phyloP scores from a whole-genome alignment of 2,113 vertebrate species.

The Pongo pygmaeus region DNA sequence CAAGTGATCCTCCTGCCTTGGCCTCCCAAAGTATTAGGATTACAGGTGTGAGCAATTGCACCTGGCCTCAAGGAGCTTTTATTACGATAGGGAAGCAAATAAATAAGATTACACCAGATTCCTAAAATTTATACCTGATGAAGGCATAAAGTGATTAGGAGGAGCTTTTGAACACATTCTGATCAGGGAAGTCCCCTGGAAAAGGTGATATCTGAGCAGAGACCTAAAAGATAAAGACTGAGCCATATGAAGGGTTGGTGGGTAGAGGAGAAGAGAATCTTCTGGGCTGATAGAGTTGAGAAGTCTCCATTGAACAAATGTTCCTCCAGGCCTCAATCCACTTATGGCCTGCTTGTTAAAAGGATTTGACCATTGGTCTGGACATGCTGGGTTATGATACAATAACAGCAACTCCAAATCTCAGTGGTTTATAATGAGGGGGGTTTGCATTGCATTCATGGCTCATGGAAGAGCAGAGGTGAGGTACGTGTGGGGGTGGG shows the following conservation, averaged over 20 bases:
- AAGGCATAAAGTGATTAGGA: not conserved
- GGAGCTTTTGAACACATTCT: not conserved
- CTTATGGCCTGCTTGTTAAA: not conserved
- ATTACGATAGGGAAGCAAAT: not conserved
- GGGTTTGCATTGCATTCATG: not conserved
- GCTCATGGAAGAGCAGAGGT: not conserved
- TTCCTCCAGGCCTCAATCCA: not conserved
- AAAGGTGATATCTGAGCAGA: not conserved
- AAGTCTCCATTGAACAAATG: not conserved
- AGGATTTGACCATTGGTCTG: not conserved
- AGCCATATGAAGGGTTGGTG: not conserved
- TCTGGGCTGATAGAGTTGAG: not conserved
- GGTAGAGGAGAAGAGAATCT: not conserved
- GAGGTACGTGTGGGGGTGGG: accelerated
- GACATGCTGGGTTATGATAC: not conserved
- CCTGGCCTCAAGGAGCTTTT: not conserved
- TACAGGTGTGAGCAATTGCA: no score
- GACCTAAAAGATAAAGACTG: not conserved
- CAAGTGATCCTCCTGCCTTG: no score
- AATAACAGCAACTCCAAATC: not conserved
- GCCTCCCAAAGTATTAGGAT: no score
- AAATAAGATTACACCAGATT: not conserved
- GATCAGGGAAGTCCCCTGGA: not conserved
- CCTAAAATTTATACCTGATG: not conserved
- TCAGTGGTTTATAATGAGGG: not conserved